phyloP scores from a whole-genome alignment of 2,113 vertebrate genomes.

The Taurulus bubalis region DNA sequence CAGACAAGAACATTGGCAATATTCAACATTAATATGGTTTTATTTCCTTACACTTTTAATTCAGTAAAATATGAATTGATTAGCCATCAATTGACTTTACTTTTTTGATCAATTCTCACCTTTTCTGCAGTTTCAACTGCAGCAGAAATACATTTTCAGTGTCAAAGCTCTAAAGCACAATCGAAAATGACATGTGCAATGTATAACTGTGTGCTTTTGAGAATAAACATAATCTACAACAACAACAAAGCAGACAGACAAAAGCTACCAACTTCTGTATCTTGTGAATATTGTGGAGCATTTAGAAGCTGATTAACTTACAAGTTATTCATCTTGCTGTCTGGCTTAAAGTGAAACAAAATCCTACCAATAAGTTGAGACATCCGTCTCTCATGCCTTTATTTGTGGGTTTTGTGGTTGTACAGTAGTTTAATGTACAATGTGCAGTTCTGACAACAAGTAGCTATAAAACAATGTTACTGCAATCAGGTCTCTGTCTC shows the following conservation, averaged over 20 bases:
- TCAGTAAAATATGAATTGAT: neutral
- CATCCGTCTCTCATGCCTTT: too few relatives aligned
- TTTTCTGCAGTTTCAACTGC: neutral
- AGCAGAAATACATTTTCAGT: neutral
- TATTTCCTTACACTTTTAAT: neutral
- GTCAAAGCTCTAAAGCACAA: neutral
- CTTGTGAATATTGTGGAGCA: neutral
- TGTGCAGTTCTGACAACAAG: neutral
- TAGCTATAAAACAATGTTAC: neutral
- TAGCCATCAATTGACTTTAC: neutral
- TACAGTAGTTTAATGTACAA: neutral
- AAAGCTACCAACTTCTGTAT: neutral
- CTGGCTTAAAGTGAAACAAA: too few relatives aligned
- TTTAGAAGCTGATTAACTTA: neutral
- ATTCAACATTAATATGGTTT: neutral
- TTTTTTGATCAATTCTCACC: neutral
- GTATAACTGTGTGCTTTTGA: too few relatives aligned
- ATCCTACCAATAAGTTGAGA: too few relatives aligned
- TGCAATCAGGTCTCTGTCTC: neutral
- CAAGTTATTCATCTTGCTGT: too few relatives aligned
- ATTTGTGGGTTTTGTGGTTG: neutral
- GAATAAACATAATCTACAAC: too few relatives aligned
- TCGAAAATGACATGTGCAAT: too few relatives aligned
- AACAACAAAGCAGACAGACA: too few relatives aligned
- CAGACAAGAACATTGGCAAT: constrained; percentile 2